Evolutionary conservation across 1,140 invertebrate genomes (phyloP).

Genomic region (Acromyrmex echinatior): DNA sequence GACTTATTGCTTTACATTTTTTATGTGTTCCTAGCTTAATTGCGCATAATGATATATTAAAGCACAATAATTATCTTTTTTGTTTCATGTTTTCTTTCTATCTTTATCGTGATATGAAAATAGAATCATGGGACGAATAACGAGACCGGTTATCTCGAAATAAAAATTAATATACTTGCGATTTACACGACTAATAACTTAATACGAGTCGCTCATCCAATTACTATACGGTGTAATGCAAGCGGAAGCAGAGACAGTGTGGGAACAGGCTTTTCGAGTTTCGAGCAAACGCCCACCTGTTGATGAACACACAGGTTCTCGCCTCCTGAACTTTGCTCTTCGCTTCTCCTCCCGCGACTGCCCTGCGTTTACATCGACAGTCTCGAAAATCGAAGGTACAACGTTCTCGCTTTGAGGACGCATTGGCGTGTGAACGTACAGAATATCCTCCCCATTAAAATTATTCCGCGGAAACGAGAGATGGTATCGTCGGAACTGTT

Average conservation of each 20-base stretch:
- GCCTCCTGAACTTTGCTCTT: slow-evolving; percentile 68
- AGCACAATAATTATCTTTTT: background rate
- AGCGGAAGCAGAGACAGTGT: slow-evolving; percentile 43
- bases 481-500: background rate
- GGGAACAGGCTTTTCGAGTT: slow-evolving; percentile 72
- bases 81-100: no score
- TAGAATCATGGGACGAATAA: background rate
- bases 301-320: slow-evolving; percentile 67
- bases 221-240: slow-evolving; percentile 54
- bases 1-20: no score
- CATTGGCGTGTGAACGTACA: background rate
- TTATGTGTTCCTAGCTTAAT: background rate
- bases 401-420: background rate
- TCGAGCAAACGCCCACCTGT: slow-evolving; percentile 78
- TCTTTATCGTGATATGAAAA: background rate
- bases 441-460: slow-evolving; percentile 6
- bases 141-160: background rate
- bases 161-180: slow-evolving; percentile 23
- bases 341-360: slow-evolving; percentile 1
- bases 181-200: slow-evolving; percentile 41
- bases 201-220: slow-evolving; percentile 50
- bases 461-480: background rate
- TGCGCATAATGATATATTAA: background rate
- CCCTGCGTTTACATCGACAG: slow-evolving; percentile 45
- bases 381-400: slow-evolving; percentile 52